Conservation (phyloP, 2,113 vertebrate genomes). For the Poeciliopsis occidentalis region DNA sequence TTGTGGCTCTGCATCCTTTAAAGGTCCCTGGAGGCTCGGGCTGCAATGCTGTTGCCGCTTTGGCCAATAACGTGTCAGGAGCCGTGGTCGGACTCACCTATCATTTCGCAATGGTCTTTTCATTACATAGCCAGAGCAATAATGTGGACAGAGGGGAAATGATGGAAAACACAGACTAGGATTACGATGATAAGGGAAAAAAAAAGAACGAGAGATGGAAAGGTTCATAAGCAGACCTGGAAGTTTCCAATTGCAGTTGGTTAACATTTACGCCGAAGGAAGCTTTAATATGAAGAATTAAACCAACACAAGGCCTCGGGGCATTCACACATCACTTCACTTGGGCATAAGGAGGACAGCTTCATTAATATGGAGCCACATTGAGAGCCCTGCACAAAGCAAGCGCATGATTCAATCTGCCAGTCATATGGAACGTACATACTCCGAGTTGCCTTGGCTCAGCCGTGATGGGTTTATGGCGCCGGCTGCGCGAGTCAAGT, state of each 20-base stretch:
- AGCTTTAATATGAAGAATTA: background rate
- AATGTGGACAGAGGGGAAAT: slow-evolving; percentile 1
- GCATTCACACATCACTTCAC: background rate
- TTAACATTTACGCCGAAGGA: slow-evolving; percentile 9
- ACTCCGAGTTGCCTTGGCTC: slow-evolving; percentile 12
- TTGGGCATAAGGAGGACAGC: background rate
- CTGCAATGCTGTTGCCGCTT: slow-evolving; percentile 44
- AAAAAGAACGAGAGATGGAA: slow-evolving; percentile 12
- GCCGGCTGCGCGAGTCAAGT: slow-evolving; percentile 16
- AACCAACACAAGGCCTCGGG: background rate
- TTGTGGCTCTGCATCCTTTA: slow-evolving; percentile 37
- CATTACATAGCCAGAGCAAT: slow-evolving; percentile 24
- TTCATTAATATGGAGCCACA: background rate
- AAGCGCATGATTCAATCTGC: background rate
- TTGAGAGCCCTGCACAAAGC: background rate
- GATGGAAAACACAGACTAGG: slow-evolving; percentile 22
- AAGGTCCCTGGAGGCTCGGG: slow-evolving; percentile 15
- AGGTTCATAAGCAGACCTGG: slow-evolving; percentile 4
- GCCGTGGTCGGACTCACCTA: slow-evolving; percentile 9
- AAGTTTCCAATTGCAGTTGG: background rate
- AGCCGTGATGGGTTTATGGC: background rate
- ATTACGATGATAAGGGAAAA: slow-evolving; percentile 8
- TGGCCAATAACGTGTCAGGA: slow-evolving; percentile 40
- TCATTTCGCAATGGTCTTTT: slow-evolving; percentile 33
- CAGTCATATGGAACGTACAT: background rate